phyloP scores from a whole-genome alignment of 2,888 invertebrate species.

The Caenorhabditis doughertyi region DNA sequence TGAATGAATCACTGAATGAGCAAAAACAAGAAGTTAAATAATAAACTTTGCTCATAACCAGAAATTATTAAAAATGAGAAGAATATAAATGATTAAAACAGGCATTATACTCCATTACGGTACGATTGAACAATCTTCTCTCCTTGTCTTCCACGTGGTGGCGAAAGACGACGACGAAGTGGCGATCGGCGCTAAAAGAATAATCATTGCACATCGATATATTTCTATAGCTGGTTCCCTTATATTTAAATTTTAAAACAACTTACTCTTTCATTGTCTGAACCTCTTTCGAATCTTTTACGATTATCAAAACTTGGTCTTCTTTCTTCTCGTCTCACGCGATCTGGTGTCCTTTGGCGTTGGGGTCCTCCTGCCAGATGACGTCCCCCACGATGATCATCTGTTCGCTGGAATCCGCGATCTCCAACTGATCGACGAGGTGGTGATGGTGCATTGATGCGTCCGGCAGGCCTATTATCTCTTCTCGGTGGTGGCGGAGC shows the following conservation, averaged over 20 bases:
- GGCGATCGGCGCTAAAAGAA: slow-evolving; percentile 17
- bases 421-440: slow-evolving; percentile 18
- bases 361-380: not conserved
- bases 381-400: slow-evolving; percentile 30
- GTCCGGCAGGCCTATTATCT: slow-evolving; percentile 15
- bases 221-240: too few relatives aligned
- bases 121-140: slow-evolving; percentile 37
- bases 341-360: slow-evolving; percentile 2
- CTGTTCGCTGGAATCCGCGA: slow-evolving; percentile 14
- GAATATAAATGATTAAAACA: not conserved
- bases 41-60: not conserved
- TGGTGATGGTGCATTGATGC: slow-evolving; percentile 28
- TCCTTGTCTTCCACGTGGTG: slow-evolving; percentile 39
- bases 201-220: not conserved
- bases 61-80: not conserved
- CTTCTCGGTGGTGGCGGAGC: slow-evolving; percentile 35
- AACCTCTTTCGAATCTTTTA: slow-evolving; percentile 13
- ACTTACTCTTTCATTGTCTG: slow-evolving; percentile 9
- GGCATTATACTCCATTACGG: slow-evolving; percentile 35
- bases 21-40: too few relatives aligned
- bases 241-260: too few relatives aligned
- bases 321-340: slow-evolving; percentile 16
- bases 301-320: slow-evolving; percentile 25
- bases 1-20: too few relatives aligned
- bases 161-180: slow-evolving; percentile 25